phyloP scores from a whole-genome alignment of 2,797 vertebrate species.

The Scleropages formosus region DNA sequence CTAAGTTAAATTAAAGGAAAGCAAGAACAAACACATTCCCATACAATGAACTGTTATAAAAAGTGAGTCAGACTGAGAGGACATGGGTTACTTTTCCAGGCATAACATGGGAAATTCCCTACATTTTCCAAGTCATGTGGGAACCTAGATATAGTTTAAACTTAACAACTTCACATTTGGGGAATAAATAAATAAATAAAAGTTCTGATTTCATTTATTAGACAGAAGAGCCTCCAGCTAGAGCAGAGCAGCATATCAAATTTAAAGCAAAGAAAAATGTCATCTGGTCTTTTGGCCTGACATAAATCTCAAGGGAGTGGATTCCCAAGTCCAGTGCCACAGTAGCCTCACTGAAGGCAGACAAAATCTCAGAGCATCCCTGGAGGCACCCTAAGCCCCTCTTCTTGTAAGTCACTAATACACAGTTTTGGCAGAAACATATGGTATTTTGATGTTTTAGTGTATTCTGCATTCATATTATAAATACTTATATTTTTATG shows the following conservation, averaged over 20 bases:
- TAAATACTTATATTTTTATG: constrained; percentile 16
- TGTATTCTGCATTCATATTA: neutral
- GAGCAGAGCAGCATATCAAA: neutral
- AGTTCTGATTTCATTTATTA: constrained; percentile 14
- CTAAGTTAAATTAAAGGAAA: neutral
- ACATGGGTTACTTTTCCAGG: neutral
- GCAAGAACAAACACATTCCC: neutral
- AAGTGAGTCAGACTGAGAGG: neutral
- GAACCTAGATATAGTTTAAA: neutral
- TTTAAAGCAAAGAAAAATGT: neutral
- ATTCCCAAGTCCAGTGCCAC: neutral
- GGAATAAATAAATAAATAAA: neutral
- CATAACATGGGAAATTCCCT: constrained; percentile 2
- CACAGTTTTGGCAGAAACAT: neutral
- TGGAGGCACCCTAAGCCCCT: neutral
- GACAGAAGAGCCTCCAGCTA: constrained; percentile 14
- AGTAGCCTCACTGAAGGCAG: neutral
- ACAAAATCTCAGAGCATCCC: constrained; percentile 19
- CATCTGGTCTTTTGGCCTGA: constrained; percentile 11
- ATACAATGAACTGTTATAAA: neutral
- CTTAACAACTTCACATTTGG: neutral
- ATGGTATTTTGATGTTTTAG: neutral
- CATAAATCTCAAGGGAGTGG: constrained; percentile 8
- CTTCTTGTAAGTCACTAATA: neutral
- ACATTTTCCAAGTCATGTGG: neutral